Evolutionary conservation across 2,888 invertebrate species (phyloP).

Genomic region (Himalopsyche japonica): DNA sequence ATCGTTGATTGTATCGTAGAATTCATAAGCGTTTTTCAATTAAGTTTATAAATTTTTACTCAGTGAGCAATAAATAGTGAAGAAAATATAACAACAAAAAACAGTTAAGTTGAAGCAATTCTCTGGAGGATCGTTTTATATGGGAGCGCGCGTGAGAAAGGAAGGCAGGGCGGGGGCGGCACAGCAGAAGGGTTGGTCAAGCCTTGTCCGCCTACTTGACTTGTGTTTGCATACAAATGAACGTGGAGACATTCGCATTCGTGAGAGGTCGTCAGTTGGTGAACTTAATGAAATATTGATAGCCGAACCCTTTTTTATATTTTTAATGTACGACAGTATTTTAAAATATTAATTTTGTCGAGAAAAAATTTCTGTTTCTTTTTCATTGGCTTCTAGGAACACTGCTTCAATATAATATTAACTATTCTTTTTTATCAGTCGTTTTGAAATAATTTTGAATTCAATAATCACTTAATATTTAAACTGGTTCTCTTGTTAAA

Average conservation of each 20-base stretch:
- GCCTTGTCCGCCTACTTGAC: slow-evolving; percentile 29
- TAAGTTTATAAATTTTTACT: too few relatives aligned
- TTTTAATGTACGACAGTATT: background rate
- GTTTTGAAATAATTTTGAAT: too few relatives aligned
- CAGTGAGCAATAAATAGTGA: background rate
- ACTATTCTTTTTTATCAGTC: too few relatives aligned
- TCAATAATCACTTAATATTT: background rate
- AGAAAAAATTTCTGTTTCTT: too few relatives aligned
- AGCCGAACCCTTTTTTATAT: slow-evolving; percentile 20
- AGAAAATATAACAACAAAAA: background rate
- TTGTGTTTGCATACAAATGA: slow-evolving; percentile 29
- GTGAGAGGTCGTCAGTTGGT: slow-evolving; percentile 5
- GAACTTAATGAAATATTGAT: slow-evolving; percentile 25
- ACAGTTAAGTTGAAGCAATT: background rate
- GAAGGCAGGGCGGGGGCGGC: background rate
- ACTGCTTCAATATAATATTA: too few relatives aligned
- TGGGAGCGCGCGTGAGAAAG: background rate
- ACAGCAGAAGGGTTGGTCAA: slow-evolving; percentile 13
- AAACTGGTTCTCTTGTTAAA: background rate
- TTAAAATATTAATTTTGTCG: too few relatives aligned
- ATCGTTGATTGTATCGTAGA: too few relatives aligned
- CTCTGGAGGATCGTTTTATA: background rate
- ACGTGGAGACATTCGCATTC: background rate
- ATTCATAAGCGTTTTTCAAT: too few relatives aligned
- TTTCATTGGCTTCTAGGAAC: too few relatives aligned